These are phyloP conservation scores for Myrmecobius fasciatus DNA, from an alignment of 2,113 vertebrate species.

Conservation along the genomic window DNA sequence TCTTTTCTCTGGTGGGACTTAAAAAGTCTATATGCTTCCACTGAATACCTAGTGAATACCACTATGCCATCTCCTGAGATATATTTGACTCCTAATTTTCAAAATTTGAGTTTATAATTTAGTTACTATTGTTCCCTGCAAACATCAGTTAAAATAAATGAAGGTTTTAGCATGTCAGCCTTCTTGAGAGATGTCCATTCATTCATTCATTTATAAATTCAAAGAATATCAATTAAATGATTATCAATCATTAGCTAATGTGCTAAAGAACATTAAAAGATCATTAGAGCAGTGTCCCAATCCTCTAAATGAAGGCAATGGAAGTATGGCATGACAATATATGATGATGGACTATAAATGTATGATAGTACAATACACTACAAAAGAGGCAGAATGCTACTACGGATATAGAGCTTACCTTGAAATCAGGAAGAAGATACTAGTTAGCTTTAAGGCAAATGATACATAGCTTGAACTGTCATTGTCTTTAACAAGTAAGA, in stretches of 20 bases:
- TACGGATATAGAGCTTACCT: neutral
- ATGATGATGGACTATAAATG: neutral
- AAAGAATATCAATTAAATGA: neutral
- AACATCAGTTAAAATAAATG: slow-evolving; percentile 17
- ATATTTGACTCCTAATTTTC: slow-evolving; percentile 60
- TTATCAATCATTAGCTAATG: neutral
- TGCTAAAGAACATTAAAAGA: neutral
- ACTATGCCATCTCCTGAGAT: slow-evolving; percentile 64
- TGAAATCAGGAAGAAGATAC: neutral
- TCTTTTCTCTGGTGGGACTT: slow-evolving; percentile 51
- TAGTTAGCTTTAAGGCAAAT: neutral
- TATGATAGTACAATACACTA: neutral
- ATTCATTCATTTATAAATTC: neutral
- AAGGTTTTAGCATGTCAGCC: neutral
- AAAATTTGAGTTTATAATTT: slow-evolving; percentile 75
- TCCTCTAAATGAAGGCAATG: neutral
- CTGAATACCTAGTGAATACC: slow-evolving; percentile 72
- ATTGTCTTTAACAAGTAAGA: neutral
- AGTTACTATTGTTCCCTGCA: slow-evolving; percentile 67
- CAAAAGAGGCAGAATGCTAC: neutral
- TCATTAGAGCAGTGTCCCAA: neutral
- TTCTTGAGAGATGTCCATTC: neutral
- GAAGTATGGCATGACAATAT: neutral
- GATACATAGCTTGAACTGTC: neutral
- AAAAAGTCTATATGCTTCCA: slow-evolving; percentile 16